These are phyloP conservation scores for Xestia c-nigrum DNA, from an alignment of 2,888 invertebrate genomes.

Conservation along the genomic window DNA sequence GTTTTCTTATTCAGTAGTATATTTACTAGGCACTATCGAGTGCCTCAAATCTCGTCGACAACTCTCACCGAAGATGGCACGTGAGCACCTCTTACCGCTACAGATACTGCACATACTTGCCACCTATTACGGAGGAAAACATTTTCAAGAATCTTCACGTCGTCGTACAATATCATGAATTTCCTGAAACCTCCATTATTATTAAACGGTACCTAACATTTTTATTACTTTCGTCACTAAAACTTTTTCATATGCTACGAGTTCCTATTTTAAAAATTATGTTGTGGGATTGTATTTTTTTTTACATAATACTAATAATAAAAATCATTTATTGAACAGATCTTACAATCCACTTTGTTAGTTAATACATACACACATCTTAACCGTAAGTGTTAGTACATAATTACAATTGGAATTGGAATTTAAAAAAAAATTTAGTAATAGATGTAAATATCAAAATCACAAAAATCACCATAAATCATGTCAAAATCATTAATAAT, in stretches of 20 bases:
- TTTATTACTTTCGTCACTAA: background rate
- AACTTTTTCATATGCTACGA: background rate
- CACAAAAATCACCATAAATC: too few species aligned
- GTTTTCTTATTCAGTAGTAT: slow-evolving; percentile 1
- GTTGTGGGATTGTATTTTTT: background rate
- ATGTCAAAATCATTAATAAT: too few species aligned
- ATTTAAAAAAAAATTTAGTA: too few species aligned
- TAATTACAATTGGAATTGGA: too few species aligned
- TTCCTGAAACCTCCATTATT: background rate
- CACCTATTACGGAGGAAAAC: slow-evolving; percentile 31
- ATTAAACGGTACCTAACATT: background rate
- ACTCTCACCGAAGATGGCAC: slow-evolving; percentile 19
- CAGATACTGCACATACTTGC: slow-evolving; percentile 45
- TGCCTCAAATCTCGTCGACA: background rate
- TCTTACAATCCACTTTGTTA: too few species aligned
- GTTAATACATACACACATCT: too few species aligned
- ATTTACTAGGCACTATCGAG: slow-evolving; percentile 9
- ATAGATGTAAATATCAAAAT: too few species aligned
- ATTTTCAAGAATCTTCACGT: slow-evolving; percentile 31
- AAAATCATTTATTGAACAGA: too few species aligned
- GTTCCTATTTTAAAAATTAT: background rate
- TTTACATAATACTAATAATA: too few species aligned
- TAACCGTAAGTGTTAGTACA: too few species aligned
- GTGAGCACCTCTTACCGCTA: slow-evolving; percentile 17
- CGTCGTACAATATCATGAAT: slow-evolving; percentile 22